These are phyloP conservation scores for Acrobasis consociella DNA, from an alignment of 2,888 invertebrate species.

Conservation along the genomic window DNA sequence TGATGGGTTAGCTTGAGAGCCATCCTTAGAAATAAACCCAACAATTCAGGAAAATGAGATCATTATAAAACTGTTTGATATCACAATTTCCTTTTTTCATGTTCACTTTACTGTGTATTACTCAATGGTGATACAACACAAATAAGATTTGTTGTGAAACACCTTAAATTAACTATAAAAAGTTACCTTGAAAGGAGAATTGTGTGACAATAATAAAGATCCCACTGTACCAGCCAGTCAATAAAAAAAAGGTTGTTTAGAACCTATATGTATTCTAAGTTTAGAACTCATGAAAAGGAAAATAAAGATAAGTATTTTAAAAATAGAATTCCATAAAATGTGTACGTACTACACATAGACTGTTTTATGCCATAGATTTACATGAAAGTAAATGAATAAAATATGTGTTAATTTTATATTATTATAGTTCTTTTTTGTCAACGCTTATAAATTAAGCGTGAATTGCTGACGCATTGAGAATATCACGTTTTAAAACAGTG, in stretches of 20 bases:
- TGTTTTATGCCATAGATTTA: not conserved
- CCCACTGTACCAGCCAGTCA: not conserved
- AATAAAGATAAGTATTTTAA: not conserved
- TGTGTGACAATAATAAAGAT: not conserved
- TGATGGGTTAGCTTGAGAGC: too few relatives aligned
- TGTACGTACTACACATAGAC: not conserved
- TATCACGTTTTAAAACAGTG: not conserved
- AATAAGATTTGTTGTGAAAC: not conserved
- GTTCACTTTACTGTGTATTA: not conserved
- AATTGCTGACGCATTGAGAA: slow-evolving; percentile 3
- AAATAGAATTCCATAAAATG: not conserved
- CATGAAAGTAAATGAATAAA: not conserved
- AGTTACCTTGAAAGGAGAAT: not conserved
- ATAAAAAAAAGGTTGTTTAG: too few relatives aligned
- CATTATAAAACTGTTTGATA: too few relatives aligned
- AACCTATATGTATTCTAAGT: too few relatives aligned
- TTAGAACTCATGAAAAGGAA: too few relatives aligned
- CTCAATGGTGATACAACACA: not conserved
- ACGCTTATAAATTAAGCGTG: slow-evolving; percentile 1
- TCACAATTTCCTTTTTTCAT: too few relatives aligned
- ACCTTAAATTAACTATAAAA: slow-evolving; percentile 1
- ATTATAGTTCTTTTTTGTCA: not conserved
- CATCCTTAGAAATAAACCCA: too few relatives aligned
- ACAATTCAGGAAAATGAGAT: too few relatives aligned
- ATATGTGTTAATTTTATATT: not conserved